Conservation (phyloP, 2,797 vertebrate genomes). For the Eospalax fontanierii region DNA sequence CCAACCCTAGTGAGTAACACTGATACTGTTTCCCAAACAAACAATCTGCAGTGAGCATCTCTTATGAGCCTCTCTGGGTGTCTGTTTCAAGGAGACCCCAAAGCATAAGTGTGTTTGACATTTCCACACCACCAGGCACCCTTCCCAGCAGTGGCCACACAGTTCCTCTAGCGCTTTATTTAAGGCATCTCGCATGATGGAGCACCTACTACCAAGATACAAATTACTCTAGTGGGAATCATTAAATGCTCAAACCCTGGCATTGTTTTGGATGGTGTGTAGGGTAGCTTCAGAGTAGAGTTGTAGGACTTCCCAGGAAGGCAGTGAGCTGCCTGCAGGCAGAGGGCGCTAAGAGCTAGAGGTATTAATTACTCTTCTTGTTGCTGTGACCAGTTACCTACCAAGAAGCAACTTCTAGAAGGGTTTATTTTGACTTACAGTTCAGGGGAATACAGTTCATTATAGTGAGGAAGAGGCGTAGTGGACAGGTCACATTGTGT, state of each 20-base stretch:
- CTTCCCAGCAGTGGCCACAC: fast-evolving
- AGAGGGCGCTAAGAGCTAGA: background rate
- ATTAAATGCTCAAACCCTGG: background rate
- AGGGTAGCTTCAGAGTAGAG: background rate
- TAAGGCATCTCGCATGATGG: background rate
- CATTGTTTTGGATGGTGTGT: background rate
- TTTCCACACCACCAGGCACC: background rate
- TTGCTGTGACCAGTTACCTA: background rate
- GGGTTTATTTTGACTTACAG: background rate
- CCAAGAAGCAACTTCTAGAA: background rate
- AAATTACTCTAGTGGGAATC: background rate
- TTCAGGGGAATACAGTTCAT: background rate
- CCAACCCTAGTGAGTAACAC: background rate
- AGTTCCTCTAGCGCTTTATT: background rate
- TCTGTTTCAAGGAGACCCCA: background rate
- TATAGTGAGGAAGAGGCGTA: background rate
- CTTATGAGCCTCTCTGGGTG: background rate
- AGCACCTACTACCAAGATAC: background rate
- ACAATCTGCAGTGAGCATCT: background rate
- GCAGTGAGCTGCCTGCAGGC: background rate
- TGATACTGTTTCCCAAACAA: background rate
- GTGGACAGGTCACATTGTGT: background rate
- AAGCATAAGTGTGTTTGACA: background rate
- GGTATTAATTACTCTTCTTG: background rate
- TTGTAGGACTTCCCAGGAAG: background rate